Evolutionary conservation across 1,140 invertebrate species (phyloP), one percentile per base, ranked within the genome.

Genomic region (Solenopsis invicta): DNA sequence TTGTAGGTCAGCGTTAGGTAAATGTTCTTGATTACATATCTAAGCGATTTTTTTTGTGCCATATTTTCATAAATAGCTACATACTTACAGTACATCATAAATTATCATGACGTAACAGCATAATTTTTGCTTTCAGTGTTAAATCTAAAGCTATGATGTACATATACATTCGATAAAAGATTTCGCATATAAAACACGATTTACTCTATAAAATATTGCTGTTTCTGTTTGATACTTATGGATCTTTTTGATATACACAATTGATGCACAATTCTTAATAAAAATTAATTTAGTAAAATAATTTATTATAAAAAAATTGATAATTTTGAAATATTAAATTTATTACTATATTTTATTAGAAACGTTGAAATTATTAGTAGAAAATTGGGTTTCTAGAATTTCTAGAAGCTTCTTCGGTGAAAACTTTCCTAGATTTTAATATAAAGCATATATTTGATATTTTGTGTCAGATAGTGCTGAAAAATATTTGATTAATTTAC

Each of bases 401-500:
- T 41, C 41, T 41, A 41, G 41, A 41, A 41, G 41, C 5, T 41
- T 41, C 41, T 41, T 41, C 16, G 6, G 37, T 24, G 34, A 48
- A 52, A 37, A 69, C 9, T 69, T 45, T 54, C 13, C 48, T 37
- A 80, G 12, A 66, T 37, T 24, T 21, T 66, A 13, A 37, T 2
- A 41, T 54, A 24, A 80, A 41, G 21, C 13, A 37, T 54, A 3
- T 37, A 52, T 71, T 82, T 72, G n/a, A 41, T 48, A 0, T 18
- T n/a, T 74, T 48, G 18, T 45, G 18, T 29, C 18, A 34, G 41
- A 61, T 80, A 69, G 24, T 13, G 1, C 69, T 54, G 34, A 4
- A 41, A n/a, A 54, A 41, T 72, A 21, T 72, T 59, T 41, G 54
- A 13, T 5, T 74, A 82, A 72, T 82, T 82, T 45, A 72, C 56